Evolutionary conservation across 2,113 vertebrate species (phyloP).

Genomic region (Clarias magur): DNA sequence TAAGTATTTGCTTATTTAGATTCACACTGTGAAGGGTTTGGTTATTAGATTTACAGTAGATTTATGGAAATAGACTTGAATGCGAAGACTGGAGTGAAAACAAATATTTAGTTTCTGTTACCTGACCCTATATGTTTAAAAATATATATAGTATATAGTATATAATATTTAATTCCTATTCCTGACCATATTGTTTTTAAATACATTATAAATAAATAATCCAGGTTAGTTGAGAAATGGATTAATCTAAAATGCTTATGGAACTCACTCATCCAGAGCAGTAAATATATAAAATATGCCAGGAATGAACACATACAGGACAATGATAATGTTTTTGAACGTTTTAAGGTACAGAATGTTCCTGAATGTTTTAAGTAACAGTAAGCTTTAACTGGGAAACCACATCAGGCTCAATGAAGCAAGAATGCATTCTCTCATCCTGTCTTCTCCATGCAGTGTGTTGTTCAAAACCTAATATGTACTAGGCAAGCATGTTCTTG

Average conservation of each 20-base stretch:
- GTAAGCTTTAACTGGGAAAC: conserved; percentile 57
- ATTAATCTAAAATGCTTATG: background rate
- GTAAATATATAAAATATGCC: conserved; percentile 48
- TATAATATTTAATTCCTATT: background rate
- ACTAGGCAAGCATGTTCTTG: conserved; percentile 5
- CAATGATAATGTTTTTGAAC: conserved; percentile 39
- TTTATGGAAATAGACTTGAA: background rate
- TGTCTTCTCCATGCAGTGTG: conserved; percentile 22
- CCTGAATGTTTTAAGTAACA: conserved; percentile 43
- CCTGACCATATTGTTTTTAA: background rate
- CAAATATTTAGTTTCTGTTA: background rate
- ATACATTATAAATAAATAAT: too few relatives aligned
- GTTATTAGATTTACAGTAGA: background rate
- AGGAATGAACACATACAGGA: background rate
- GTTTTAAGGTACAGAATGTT: conserved; percentile 18
- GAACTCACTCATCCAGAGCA: background rate
- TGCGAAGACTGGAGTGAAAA: background rate
- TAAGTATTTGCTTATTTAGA: too few relatives aligned
- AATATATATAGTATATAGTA: too few relatives aligned
- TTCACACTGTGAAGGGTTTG: background rate
- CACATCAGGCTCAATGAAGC: conserved; percentile 64
- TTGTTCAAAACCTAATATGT: conserved; percentile 18
- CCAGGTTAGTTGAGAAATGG: background rate
- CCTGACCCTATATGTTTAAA: background rate
- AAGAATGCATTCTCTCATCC: conserved; percentile 19